Evolutionary conservation across 2,888 invertebrate genomes (phyloP).

Genomic region (Anthoptus insignis): DNA sequence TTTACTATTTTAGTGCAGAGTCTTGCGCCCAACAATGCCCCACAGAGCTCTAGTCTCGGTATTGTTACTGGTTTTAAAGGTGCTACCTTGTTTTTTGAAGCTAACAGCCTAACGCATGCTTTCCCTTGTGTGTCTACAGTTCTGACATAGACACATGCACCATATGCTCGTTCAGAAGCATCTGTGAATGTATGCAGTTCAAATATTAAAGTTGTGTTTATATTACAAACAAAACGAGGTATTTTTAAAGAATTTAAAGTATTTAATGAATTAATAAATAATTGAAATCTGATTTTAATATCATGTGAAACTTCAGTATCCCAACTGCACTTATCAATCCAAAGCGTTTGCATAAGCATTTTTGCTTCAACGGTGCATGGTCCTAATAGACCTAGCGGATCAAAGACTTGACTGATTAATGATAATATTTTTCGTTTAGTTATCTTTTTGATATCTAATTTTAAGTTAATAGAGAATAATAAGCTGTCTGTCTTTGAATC

Average conservation of each 20-base stretch:
- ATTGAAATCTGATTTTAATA: slow-evolving; percentile 32
- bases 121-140: slow-evolving; percentile 21
- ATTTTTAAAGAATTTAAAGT: slow-evolving; percentile 42
- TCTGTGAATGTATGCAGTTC: slow-evolving; percentile 53
- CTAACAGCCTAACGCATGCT: slow-evolving; percentile 42
- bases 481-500: slow-evolving; percentile 43
- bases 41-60: slow-evolving; percentile 41
- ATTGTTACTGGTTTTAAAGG: slow-evolving; percentile 47
- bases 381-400: slow-evolving; percentile 49
- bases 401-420: slow-evolving; percentile 48
- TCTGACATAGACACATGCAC: slow-evolving; percentile 48
- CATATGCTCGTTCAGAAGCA: slow-evolving; percentile 51
- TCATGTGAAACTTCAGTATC: slow-evolving; percentile 46
- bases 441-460: slow-evolving; percentile 36
- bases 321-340: slow-evolving; percentile 49
- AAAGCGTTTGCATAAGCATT: slow-evolving; percentile 48
- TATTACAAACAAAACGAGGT: slow-evolving; percentile 44
- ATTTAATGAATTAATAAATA: slow-evolving; percentile 15
- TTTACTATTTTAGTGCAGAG: too few relatives aligned
- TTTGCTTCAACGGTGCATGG: slow-evolving; percentile 50
- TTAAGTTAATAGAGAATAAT: slow-evolving; percentile 45
- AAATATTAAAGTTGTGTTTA: slow-evolving; percentile 3
- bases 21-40: too few relatives aligned
- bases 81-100: slow-evolving; percentile 47
- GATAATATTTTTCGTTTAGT: slow-evolving; percentile 47